These are phyloP conservation scores for Stichopus chloronotus DNA, from an alignment of 35 echinoderm and acorn worm genomes.

Conservation along the genomic window DNA sequence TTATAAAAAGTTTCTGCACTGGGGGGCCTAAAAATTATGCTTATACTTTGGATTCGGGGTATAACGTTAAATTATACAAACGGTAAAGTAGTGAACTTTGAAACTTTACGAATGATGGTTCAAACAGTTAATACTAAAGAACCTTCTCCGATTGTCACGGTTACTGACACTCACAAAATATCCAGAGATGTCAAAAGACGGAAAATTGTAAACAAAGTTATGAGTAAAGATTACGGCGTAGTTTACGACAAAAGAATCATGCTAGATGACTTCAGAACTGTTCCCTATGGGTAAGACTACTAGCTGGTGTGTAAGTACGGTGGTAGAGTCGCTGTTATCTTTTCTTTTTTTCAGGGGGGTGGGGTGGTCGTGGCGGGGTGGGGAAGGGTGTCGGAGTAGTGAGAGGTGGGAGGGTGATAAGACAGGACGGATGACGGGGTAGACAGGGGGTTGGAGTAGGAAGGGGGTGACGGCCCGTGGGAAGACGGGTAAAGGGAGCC, in stretches of 20 bases:
- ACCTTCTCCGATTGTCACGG: slow-evolving; percentile 12
- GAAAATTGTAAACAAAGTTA: slow-evolving; percentile 33
- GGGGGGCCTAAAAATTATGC: slow-evolving; percentile 55
- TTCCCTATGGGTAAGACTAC: slow-evolving; percentile 19
- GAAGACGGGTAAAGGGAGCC: not conserved
- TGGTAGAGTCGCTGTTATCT: not conserved
- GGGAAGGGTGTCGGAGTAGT: not conserved
- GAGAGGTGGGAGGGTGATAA: not conserved
- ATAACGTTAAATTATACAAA: slow-evolving; percentile 22
- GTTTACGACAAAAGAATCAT: slow-evolving; percentile 41
- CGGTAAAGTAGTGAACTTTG: slow-evolving; percentile 44
- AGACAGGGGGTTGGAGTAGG: not conserved
- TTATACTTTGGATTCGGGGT: slow-evolving; percentile 41
- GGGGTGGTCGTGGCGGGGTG: not conserved
- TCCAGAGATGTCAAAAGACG: slow-evolving; percentile 32
- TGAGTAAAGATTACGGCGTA: slow-evolving; percentile 29
- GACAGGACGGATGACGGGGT: not conserved
- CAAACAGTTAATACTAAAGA: slow-evolving; percentile 19
- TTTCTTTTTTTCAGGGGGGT: not conserved
- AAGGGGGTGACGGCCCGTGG: not conserved
- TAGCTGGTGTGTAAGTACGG: not conserved
- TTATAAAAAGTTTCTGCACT: slow-evolving; percentile 27
- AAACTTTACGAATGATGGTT: slow-evolving; percentile 30
- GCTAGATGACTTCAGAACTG: slow-evolving; percentile 22
- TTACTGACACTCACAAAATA: slow-evolving; percentile 42